Evolutionary conservation across 2,797 vertebrate species (phyloP).

Genomic region (Petrocephalus sullivani): DNA sequence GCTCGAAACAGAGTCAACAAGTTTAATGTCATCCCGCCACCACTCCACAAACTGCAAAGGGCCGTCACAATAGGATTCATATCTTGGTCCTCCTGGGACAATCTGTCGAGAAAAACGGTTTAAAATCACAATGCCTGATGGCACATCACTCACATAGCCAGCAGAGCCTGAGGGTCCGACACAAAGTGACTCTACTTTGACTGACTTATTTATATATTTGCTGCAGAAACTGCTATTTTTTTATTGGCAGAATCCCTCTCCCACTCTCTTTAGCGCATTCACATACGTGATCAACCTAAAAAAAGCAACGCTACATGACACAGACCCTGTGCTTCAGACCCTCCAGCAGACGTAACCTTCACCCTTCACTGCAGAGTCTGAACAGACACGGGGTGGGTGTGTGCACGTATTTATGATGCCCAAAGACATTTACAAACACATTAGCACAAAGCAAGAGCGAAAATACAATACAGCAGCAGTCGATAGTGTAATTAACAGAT

Average conservation of each 20-base stretch:
- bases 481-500: neutral
- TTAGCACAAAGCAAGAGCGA: neutral
- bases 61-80: neutral
- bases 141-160: slow-evolving; percentile 13
- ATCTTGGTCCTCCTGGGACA: neutral
- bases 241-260: neutral
- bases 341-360: neutral
- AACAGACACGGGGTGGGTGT: neutral
- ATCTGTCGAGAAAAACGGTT: slow-evolving; percentile 3
- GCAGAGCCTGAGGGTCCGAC: neutral
- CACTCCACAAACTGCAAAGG: neutral
- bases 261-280: neutral
- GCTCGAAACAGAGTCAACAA: neutral
- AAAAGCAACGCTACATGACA: neutral
- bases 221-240: neutral
- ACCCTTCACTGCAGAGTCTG: neutral
- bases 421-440: neutral
- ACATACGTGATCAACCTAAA: neutral
- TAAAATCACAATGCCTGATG: slow-evolving; percentile 11
- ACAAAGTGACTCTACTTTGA: neutral
- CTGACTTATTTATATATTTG: neutral
- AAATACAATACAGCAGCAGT: neutral
- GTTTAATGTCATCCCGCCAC: slow-evolving; percentile 5
- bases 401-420: neutral
- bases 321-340: neutral